Conservation (phyloP, 2,113 vertebrate genomes). For the Corythornis vintsioides region DNA sequence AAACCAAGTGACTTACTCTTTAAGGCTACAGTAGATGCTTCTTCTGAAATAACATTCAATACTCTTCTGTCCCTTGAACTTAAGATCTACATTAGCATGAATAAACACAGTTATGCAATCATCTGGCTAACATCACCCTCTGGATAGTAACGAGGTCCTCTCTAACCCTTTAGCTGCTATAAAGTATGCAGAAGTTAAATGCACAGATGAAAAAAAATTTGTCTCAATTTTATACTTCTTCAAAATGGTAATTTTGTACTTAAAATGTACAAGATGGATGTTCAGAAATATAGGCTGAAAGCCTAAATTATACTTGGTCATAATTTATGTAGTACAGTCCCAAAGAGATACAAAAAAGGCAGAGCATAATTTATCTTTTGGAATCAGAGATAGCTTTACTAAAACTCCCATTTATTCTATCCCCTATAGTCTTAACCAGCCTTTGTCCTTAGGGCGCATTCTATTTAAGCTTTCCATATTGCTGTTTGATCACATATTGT, state of each 20-base stretch:
- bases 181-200: constrained; percentile 86
- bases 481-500: constrained; percentile 78
- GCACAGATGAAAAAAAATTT: constrained; percentile 85
- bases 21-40: constrained; percentile 27
- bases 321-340: constrained; percentile 94
- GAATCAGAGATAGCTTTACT: constrained; percentile 88
- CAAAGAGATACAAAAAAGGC: constrained; percentile 87
- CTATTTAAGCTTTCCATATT: constrained; percentile 73
- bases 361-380: constrained; percentile 89
- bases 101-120: constrained; percentile 62
- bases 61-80: constrained; percentile 29
- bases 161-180: constrained; percentile 81
- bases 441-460: constrained; percentile 83
- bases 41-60: constrained; percentile 39
- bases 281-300: constrained; percentile 93
- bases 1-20: neutral
- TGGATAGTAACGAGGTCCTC: constrained; percentile 80
- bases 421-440: constrained; percentile 76
- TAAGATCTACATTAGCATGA: too few relatives aligned
- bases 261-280: constrained; percentile 89
- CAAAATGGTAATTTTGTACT: constrained; percentile 92
- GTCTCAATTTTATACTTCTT: constrained; percentile 83
- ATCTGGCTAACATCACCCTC: constrained; percentile 65
- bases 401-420: constrained; percentile 87
- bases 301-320: constrained; percentile 96